phyloP scores from a whole-genome alignment of 2,113 vertebrate species.

The Nycticorax nycticorax region DNA sequence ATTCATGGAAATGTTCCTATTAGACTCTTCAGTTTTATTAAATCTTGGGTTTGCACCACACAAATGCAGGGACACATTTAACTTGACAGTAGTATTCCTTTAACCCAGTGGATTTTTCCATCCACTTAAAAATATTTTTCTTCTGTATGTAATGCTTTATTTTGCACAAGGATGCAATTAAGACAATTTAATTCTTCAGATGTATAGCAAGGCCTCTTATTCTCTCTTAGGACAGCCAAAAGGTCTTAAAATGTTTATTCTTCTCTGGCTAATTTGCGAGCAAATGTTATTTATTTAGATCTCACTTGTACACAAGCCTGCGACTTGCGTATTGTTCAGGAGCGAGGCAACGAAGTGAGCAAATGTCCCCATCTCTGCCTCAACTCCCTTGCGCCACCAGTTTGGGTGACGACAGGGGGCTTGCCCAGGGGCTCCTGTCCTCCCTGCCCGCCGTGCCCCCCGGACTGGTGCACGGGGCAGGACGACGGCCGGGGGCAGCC shows the following conservation, averaged over 20 bases:
- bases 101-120: constrained; percentile 46
- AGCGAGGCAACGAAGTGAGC: not conserved
- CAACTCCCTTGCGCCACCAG: not conserved
- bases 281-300: constrained; percentile 33
- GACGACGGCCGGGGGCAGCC: not conserved
- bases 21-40: constrained; percentile 42
- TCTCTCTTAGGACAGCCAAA: constrained; percentile 2
- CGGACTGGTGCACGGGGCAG: not conserved
- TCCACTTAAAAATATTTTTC: constrained; percentile 44
- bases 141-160: constrained; percentile 33
- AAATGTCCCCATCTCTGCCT: not conserved
- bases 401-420: not conserved
- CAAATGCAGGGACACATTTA: not conserved
- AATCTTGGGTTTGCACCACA: constrained; percentile 22
- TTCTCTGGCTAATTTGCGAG: constrained; percentile 19
- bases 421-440: not conserved
- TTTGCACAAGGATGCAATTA: constrained; percentile 61
- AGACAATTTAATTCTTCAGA: constrained; percentile 25
- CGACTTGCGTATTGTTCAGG: not conserved
- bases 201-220: not conserved
- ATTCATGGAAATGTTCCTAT: constrained; percentile 36
- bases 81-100: constrained; percentile 39
- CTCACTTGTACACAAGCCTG: not conserved
- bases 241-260: constrained; percentile 29
- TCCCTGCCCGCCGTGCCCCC: not conserved